Percentiles rank a stretch among this genome's conserved stretches.
Conservation (phyloP, 2,888 invertebrate species). For the Pharmacophagus antenor region DNA sequence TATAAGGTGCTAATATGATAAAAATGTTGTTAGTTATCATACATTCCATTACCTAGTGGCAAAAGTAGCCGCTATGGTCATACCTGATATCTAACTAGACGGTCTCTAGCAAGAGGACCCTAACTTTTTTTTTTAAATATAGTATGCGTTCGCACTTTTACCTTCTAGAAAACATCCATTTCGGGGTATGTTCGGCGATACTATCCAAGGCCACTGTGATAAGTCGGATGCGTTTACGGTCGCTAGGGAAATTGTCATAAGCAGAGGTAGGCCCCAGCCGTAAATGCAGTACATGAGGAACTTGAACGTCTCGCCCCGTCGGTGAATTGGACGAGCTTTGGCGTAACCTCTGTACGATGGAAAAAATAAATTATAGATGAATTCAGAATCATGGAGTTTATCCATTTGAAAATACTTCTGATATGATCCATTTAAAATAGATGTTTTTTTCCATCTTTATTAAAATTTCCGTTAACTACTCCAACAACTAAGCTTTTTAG, state of each 20-base stretch:
- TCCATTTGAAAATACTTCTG: too few relatives aligned
- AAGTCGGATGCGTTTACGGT: constrained; percentile 45
- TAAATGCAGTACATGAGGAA: constrained; percentile 63
- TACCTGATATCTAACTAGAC: not conserved
- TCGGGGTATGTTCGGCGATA: constrained; percentile 51
- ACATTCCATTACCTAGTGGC: not conserved
- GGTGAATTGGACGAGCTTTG: constrained; percentile 65
- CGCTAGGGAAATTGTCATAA: constrained; percentile 47
- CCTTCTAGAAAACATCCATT: constrained; percentile 61
- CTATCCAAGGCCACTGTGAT: constrained; percentile 52
- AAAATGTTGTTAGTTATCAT: too few relatives aligned
- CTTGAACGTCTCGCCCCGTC: constrained; percentile 62
- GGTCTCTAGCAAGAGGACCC: not conserved
- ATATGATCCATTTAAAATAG: too few relatives aligned
- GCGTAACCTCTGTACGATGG: constrained; percentile 60
- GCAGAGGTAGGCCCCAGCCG: constrained; percentile 58
- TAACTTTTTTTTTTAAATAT: not conserved
- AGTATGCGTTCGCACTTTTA: constrained; percentile 32
- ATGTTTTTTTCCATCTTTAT: too few relatives aligned
- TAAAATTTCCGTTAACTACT: too few relatives aligned
- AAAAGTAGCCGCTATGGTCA: not conserved
- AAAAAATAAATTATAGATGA: not conserved
- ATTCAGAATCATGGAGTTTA: too few relatives aligned
- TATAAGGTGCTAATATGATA: too few relatives aligned
- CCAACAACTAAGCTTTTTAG: too few relatives aligned